Evolutionary conservation across 1,140 invertebrate species (phyloP), one percentile per base, ranked within the genome.

Genomic region (Drosophila bocqueti): DNA sequence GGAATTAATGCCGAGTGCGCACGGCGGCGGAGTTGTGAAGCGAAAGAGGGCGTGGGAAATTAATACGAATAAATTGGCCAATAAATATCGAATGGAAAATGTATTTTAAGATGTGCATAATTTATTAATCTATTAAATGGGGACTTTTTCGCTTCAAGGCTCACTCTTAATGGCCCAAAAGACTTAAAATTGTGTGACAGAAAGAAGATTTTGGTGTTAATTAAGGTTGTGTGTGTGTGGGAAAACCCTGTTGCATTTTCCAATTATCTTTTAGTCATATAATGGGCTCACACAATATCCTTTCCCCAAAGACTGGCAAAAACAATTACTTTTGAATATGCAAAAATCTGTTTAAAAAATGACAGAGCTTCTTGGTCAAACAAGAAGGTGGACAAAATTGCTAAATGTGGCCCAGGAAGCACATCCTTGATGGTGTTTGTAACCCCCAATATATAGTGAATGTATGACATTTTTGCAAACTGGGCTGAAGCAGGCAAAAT

Each of bases 331-430:
- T 60, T 38, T 29, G 46, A 60, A 73, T 61, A 73, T 72, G 29
- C 43, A 60, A 52, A 54, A 72, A 42, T 42, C 38, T 24, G 7
- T 59, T 21, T 43, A 72, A 72, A 72, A 21, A 72, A 16, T 59
- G 18, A 26, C 57, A 10, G 29, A 60, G 58, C 58, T 40, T 52
- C 46, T 69, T 68, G 49, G 68, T 21, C 46, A 73, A 73, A 73
- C 69, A 73, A 61, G 38, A 73, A 73, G 69, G 67, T 73, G 68
- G 59, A 63, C 68, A 60, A 75, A 83, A 83, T 83, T 59, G 72
- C 59, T 57, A 83, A 75, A 68, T 69, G 63, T 68, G 60, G 49
- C 46, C 42, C 49, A 61, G 54, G 9, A 21, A 21, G n/a, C 7
- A 9, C 7, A 9, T 16, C 24, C 29, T 9, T 13, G n/a, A 36